Base-by-base conservation (phyloP, 2,113 vertebrate genomes). In the Hippocampus guttulatus region DNA sequence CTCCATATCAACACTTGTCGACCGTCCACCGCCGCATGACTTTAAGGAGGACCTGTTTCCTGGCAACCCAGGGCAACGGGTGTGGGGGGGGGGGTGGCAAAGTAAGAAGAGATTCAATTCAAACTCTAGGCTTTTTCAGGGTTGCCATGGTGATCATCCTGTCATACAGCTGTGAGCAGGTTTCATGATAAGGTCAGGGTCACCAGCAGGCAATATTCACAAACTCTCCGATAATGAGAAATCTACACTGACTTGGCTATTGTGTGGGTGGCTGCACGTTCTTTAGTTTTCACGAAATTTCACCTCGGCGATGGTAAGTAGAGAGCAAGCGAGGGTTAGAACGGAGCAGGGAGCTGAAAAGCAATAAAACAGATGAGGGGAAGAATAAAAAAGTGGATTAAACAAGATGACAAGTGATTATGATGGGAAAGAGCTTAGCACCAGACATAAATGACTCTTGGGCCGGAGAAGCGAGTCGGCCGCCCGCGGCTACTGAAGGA, bases 1-100 rank as follows among this genome's bases (percentile, higher is more conserved):
- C 61, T 27, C 16, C 18, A 41, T 78, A 55, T 21, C 52, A 68
- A 68, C 16, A 51, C 76, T 82, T 64, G 52, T 65, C 70, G 72
- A 76, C 60, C 77, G 3, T 52, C 62, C 57, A 68, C 65, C 3
- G 75, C 85, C 83, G 79, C 77, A 18, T 69, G 6, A 69, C 68
- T 62, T 75, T 69, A 72, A 82, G 78, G 79, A 78, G 73, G 75
- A 73, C 40, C 54, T 11, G 81, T 85, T 85, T 23, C 86, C 76
- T 74, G 81, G 82, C 79, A 85, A 89, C 86, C 58, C 2, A n/a
- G 23, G 6, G 10, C 6, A 6, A 30, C 54, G 43, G 38, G 49
- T 60, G 30, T 58, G 58, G 62, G 30, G 30, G 58, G 18, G 25
- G 33, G 68, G 43, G 33, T 6, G 0, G 43, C 15, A 70, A 33